These are phyloP conservation scores for Aegypius monachus DNA, from an alignment of 2,113 vertebrate genomes.

Conservation along the genomic window DNA sequence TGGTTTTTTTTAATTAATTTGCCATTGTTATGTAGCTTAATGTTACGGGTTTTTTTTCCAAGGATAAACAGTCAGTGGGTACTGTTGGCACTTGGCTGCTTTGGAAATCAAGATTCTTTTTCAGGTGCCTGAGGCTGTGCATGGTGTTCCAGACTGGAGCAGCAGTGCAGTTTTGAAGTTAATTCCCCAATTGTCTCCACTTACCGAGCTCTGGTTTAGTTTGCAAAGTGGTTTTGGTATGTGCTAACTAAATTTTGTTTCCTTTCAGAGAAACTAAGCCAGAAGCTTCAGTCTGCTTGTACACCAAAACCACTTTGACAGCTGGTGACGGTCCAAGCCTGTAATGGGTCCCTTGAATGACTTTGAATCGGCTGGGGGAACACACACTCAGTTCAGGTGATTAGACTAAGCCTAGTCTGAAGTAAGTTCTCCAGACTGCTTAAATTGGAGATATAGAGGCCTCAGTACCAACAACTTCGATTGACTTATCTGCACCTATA, in stretches of 20 bases:
- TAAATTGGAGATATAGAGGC: neutral
- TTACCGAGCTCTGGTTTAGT: neutral
- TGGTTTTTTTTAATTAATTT: neutral
- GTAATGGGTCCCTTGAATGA: neutral
- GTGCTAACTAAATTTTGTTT: neutral
- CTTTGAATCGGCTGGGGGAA: neutral
- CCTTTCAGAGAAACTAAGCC: neutral
- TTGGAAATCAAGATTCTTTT: neutral
- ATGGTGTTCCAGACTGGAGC: neutral
- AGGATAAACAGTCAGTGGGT: neutral
- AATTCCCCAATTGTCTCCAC: neutral
- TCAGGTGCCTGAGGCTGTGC: neutral
- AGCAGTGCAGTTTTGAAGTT: constrained; percentile 20
- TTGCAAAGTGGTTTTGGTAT: constrained; percentile 1
- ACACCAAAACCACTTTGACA: neutral
- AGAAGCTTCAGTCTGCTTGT: neutral
- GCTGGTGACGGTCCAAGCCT: neutral
- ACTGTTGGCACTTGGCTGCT: neutral
- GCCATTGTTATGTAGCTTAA: neutral
- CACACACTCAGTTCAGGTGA: neutral
- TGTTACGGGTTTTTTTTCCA: neutral
- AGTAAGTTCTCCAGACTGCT: neutral
- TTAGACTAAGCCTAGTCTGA: neutral
- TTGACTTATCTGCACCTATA: neutral
- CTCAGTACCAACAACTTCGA: neutral